Evolutionary conservation across 2,113 vertebrate species (phyloP).

Genomic region (Phocoena phocoena): DNA sequence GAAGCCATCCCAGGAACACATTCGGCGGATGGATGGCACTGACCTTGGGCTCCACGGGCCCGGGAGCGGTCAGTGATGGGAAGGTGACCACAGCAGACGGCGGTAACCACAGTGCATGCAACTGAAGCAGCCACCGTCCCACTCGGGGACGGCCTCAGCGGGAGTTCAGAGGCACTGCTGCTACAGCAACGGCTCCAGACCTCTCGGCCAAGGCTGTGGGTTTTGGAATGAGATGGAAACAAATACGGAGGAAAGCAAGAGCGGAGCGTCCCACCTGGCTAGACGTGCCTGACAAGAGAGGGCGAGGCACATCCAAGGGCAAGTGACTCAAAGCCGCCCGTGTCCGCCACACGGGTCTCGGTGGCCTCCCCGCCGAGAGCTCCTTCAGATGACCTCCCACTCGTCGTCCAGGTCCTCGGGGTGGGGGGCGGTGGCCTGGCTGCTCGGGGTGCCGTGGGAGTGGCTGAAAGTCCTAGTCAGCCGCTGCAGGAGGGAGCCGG

Average conservation of each 20-base stretch:
- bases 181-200: constrained; percentile 51
- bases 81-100: not conserved
- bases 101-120: constrained; percentile 65
- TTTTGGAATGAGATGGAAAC: constrained; percentile 70
- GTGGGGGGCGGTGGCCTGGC: constrained; percentile 75
- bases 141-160: constrained; percentile 56
- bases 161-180: constrained; percentile 62
- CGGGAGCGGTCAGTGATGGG: not conserved
- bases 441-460: constrained; percentile 74
- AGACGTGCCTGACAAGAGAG: constrained; percentile 59
- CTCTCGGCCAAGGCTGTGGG: constrained; percentile 57
- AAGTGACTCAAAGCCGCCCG: constrained; percentile 53
- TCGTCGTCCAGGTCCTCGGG: constrained; percentile 94
- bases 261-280: constrained; percentile 51
- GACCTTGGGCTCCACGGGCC: not conserved
- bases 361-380: not conserved
- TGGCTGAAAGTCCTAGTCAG: constrained; percentile 95
- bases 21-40: not conserved
- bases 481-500: constrained; percentile 91
- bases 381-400: constrained; percentile 96
- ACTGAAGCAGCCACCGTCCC: constrained; percentile 41
- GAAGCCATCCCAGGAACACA: not conserved
- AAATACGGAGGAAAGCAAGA: constrained; percentile 50
- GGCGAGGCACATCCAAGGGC: constrained; percentile 37
- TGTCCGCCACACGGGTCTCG: constrained; percentile 17